These are phyloP conservation scores for Larimichthys polyactis DNA, from an alignment of 2,113 vertebrate species.

Conservation along the genomic window DNA sequence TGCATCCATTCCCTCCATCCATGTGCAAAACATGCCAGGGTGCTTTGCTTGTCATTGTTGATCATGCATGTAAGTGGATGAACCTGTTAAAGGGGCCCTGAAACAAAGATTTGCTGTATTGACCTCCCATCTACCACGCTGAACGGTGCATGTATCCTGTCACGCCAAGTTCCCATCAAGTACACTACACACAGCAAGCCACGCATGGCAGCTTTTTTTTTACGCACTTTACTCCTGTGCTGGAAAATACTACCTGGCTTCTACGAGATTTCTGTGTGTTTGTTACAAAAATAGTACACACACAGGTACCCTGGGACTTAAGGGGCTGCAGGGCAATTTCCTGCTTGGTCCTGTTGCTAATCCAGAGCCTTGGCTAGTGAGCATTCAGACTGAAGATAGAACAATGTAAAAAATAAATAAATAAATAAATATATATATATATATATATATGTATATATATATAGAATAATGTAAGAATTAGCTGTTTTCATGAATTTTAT, in stretches of 20 bases:
- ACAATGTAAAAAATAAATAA: background rate
- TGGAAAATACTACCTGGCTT: background rate
- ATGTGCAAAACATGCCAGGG: background rate
- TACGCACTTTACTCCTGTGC: background rate
- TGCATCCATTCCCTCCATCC: background rate
- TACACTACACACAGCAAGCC: background rate
- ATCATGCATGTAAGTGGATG: background rate
- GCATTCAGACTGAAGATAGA: background rate
- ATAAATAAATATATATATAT: too few species aligned
- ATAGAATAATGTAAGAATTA: too few species aligned
- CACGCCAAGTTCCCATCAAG: background rate
- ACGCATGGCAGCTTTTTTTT: background rate
- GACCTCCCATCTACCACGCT: background rate
- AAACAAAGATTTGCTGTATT: background rate
- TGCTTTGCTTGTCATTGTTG: background rate
- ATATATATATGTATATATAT: too few species aligned
- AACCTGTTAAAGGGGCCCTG: background rate
- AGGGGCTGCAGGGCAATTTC: background rate
- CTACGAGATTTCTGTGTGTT: background rate
- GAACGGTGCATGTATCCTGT: background rate
- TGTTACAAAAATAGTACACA: background rate
- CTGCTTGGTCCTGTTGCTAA: background rate
- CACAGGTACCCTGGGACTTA: background rate
- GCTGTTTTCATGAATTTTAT: too few species aligned
- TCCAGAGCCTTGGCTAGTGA: background rate